Evolutionary conservation across 2,113 vertebrate species (phyloP).

Genomic region (Corythaeola cristata): DNA sequence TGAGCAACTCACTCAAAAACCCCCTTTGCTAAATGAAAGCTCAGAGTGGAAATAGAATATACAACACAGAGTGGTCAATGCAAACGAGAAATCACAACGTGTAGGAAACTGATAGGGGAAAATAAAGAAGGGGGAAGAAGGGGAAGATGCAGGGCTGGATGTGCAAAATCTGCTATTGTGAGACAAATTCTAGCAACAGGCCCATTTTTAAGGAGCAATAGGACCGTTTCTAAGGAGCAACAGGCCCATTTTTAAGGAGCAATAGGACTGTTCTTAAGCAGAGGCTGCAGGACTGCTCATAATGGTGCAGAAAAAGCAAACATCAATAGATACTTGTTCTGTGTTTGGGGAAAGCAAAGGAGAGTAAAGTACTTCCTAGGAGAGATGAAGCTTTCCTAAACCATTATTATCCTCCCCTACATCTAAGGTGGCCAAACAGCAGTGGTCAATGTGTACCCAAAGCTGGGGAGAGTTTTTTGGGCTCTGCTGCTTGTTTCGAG

Average conservation of each 20-base stretch:
- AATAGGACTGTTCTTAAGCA: background rate
- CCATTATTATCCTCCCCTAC: background rate
- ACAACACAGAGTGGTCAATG: background rate
- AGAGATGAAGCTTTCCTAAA: background rate
- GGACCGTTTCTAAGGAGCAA: background rate
- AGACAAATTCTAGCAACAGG: background rate
- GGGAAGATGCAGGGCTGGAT: background rate
- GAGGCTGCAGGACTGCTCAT: background rate
- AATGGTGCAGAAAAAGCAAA: background rate
- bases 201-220: too few species aligned
- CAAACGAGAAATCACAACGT: background rate
- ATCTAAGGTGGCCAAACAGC: background rate
- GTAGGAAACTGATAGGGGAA: background rate
- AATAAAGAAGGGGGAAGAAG: background rate
- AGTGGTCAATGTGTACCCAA: accelerated
- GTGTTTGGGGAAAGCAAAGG: background rate
- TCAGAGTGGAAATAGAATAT: background rate
- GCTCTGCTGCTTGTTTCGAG: background rate
- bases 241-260: background rate
- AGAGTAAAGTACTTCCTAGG: background rate
- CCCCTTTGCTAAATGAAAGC: background rate
- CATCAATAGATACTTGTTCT: background rate
- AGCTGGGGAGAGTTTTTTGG: background rate
- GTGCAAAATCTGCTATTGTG: background rate
- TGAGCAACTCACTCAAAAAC: background rate